Base-by-base conservation (phyloP, 2,113 vertebrate species). In the Hippocampus comes region DNA sequence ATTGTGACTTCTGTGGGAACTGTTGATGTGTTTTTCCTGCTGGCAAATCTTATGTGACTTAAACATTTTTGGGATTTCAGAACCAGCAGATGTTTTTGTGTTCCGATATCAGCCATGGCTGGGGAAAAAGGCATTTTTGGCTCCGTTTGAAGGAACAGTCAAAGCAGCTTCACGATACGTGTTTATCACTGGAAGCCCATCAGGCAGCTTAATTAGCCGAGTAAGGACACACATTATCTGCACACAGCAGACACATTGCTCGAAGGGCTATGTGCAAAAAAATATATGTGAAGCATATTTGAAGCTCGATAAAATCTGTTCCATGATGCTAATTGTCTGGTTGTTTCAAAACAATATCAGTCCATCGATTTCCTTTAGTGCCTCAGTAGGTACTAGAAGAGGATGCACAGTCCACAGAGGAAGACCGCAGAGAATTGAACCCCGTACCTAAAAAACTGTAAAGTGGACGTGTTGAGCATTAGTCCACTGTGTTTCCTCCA, bases 51-150 rank as follows among this genome's bases (percentile, higher is more conserved):
- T 78, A 77, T 27, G 23, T 30, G n/a, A 76, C 59, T 70, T 63
- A 68, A 81, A 72, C 41, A 71, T 21, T 79, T 78, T 77, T 70
- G 41, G 25, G 61, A 63, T 73, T 76, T 38, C 48, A 17, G 57
- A 73, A 55, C 43, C 70, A 74, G 66, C 25, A 46, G 68, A 82
- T 75, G 55, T 75, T 77, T 70, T 70, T 6, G 5, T 63, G 60
- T 66, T 81, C 63, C 69, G 68, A 82, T 78, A 74, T 78, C 78
- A 75, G 5, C 17, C 20, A 20, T 72, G 67, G 43, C 57, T 56
- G 5, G 46, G 46, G 11, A 72, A 27, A 53, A 69, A 20, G 42
- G 67, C 72, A 78, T 82, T 73, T 59, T 9, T 34, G 20, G 61
- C 53, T n/a, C 25, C n/a, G 60, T 71, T 70, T 71, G 48, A 43